Evolutionary conservation across 1,140 invertebrate genomes (phyloP).

Genomic region (Pissodes strobi): DNA sequence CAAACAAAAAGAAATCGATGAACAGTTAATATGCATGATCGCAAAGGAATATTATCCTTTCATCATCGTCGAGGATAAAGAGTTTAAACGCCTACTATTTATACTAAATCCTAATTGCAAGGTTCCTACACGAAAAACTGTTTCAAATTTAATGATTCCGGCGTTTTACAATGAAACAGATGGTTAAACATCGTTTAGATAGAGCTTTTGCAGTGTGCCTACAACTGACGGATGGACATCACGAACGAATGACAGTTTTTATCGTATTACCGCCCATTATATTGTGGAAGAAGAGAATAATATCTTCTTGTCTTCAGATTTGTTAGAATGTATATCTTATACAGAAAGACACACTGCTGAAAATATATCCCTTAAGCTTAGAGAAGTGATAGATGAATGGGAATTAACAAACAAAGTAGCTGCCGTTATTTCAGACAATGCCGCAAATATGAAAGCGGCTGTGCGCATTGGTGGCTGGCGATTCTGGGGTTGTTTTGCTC

Average conservation of each 20-base stretch:
- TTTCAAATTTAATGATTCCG: neutral
- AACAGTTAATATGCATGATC: conserved; percentile 21
- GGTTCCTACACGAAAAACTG: conserved; percentile 18
- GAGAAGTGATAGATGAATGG: neutral
- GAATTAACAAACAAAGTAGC: conserved; percentile 10
- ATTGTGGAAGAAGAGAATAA: conserved; percentile 10
- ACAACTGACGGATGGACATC: conserved; percentile 27
- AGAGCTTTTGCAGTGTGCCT: neutral
- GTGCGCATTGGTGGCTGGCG: neutral
- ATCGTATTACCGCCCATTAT: too few relatives aligned
- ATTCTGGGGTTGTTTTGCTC: conserved; percentile 20
- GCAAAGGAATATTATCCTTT: conserved; percentile 18
- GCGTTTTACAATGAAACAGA: neutral
- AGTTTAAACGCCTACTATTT: conserved; percentile 1
- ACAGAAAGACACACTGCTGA: conserved; percentile 24
- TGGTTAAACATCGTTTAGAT: neutral
- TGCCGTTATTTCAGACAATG: conserved; percentile 15
- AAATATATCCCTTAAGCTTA: neutral
- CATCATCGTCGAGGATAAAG: conserved; percentile 16
- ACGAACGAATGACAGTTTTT: conserved; percentile 6
- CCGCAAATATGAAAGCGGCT: conserved; percentile 23
- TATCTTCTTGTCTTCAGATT: neutral
- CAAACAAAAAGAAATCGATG: conserved; percentile 18
- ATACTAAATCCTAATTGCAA: conserved; percentile 13
- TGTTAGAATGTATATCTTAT: neutral